A percentile compares a stretch with the other conserved stretches of the same genome.
These are phyloP conservation scores for Aegypius monachus DNA, from an alignment of 2,113 vertebrate genomes.

Conservation along the genomic window DNA sequence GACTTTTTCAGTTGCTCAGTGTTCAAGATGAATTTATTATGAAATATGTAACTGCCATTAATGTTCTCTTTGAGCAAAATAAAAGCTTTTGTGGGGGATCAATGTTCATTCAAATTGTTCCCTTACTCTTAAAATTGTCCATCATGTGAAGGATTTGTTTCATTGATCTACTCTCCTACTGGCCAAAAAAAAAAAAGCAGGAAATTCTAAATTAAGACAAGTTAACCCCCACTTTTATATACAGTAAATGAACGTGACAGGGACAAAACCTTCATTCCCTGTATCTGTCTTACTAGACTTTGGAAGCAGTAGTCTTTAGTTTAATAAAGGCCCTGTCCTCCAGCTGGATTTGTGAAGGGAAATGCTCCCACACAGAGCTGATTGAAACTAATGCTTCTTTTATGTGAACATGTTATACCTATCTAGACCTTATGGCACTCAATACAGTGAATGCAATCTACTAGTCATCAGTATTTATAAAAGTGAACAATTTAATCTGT, in stretches of 20 bases:
- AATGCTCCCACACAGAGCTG: constrained; percentile 44
- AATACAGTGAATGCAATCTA: background rate
- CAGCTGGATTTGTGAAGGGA: constrained; percentile 41
- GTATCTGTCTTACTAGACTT: background rate
- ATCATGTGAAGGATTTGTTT: background rate
- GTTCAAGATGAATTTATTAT: background rate
- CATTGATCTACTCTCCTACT: background rate
- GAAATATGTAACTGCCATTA: background rate
- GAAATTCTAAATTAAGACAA: background rate
- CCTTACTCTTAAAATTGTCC: background rate
- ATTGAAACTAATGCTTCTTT: constrained; percentile 24
- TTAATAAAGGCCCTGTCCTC: constrained; percentile 6
- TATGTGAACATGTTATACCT: background rate
- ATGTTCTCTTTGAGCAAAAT: background rate
- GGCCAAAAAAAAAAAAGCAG: background rate
- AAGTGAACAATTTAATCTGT: background rate
- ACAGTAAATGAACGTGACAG: background rate
- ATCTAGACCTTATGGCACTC: background rate
- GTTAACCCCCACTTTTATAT: background rate
- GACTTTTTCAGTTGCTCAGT: background rate
- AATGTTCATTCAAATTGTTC: background rate
- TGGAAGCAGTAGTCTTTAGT: background rate
- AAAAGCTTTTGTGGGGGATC: background rate
- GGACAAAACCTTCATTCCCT: background rate
- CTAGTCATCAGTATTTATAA: constrained; percentile 8